Evolutionary conservation across 2,113 vertebrate species (phyloP), one percentile per base, ranked within the genome.

Genomic region (Sitta europaea): DNA sequence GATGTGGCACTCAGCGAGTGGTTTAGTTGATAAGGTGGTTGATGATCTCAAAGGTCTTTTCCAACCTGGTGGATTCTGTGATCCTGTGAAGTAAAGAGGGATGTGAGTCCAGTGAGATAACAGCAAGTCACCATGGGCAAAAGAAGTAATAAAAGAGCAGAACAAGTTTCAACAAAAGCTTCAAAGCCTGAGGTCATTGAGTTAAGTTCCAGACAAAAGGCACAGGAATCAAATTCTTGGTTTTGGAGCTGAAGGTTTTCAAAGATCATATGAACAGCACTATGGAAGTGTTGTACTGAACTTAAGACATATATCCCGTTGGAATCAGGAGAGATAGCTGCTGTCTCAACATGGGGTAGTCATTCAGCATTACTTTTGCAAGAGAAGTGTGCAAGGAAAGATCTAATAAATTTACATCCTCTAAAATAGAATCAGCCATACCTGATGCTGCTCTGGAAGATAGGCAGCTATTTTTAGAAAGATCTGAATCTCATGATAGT

Each of bases 241-340:
- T 81, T 93, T 43, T 45, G 31, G 24, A 63, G 36, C n/a, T 61
- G 31, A 81, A 87, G 7, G 27, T 3, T 81, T 89, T 89, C 54
- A 79, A 68, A 81, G 14, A 33, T 53, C n/a, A 12, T 50, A 68
- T 31, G 16, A 78, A 45, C n/a, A 68, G 36, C 17, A 59, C 31
- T 27, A 8, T 45, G 45, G n/a, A 78, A 58, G 10, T 0, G 0
- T 31, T 79, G 11, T 38, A 43, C 23, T 75, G 45, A 90, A 61
- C 5, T 61, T 38, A 45, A 79, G 58, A 50, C 4, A 38, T 4
- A 3, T 8, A 81, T n/a, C 3, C 21, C 12, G 12, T 12, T 80
- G 79, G 54, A 81, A 63, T 29, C 13, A 40, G 31, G 33, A 85
- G 36, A 76, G 57, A 54, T 9, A 43, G 11, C 5, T 61, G 31